Percentiles rank a stretch among this genome's conserved stretches.
phyloP scores from a whole-genome alignment of 2,888 invertebrate genomes.

The Eupithecia insigniata region DNA sequence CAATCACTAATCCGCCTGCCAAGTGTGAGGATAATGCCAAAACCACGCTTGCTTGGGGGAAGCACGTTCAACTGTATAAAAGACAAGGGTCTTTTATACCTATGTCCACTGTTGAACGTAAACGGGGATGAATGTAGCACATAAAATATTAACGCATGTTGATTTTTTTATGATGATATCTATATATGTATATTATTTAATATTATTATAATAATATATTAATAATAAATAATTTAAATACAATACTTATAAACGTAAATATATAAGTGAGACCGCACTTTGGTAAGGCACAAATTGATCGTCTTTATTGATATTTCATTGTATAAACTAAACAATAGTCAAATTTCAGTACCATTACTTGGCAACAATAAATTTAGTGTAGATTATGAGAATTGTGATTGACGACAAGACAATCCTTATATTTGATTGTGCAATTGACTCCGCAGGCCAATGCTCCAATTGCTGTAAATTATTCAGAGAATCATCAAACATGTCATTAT shows the following conservation, averaged over 20 bases:
- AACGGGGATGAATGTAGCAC: no score
- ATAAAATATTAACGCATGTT: no score
- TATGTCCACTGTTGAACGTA: no score
- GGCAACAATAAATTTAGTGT: not conserved
- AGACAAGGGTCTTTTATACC: no score
- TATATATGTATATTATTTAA: no score
- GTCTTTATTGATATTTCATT: not conserved
- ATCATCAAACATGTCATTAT: conserved; percentile 41
- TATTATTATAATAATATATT: no score
- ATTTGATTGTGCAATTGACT: conserved; percentile 48
- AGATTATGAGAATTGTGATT: conserved; percentile 18
- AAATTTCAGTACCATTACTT: not conserved
- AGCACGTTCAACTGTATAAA: not conserved
- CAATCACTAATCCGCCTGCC: no score
- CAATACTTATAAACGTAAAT: no score
- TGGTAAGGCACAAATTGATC: not conserved
- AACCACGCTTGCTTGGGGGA: not conserved
- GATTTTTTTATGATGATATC: no score
- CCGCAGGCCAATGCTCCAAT: conserved; percentile 47
- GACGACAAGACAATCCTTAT: conserved; percentile 49
- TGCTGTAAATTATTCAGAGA: conserved; percentile 53
- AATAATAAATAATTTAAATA: no score
- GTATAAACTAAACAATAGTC: not conserved
- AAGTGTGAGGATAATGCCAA: not conserved
- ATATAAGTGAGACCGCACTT: not conserved